phyloP scores from a whole-genome alignment of 2,888 invertebrate genomes.

The Coelopa pilipes region DNA sequence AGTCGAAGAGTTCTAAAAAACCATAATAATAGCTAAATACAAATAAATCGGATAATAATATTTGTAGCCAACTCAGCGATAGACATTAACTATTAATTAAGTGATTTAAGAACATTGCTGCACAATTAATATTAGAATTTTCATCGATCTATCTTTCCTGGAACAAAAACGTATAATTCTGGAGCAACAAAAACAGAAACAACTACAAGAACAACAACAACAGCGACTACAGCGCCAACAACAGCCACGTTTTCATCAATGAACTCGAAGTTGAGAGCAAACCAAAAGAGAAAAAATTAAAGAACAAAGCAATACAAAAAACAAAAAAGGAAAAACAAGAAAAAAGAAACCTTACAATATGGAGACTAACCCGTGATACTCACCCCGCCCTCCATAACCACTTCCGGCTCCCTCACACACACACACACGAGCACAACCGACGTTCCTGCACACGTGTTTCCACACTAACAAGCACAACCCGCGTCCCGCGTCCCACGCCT shows the following conservation, averaged over 20 bases:
- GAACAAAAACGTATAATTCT: slow-evolving; percentile 76
- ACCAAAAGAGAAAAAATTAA: slow-evolving; percentile 40
- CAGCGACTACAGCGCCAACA: slow-evolving; percentile 60
- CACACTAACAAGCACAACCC: slow-evolving; percentile 9
- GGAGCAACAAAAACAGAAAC: slow-evolving; percentile 71
- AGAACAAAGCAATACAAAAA: slow-evolving; percentile 20
- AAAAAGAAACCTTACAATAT: slow-evolving; percentile 40
- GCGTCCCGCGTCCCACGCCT: no score
- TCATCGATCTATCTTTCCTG: slow-evolving; percentile 86
- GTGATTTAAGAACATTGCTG: slow-evolving; percentile 61
- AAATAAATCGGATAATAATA: slow-evolving; percentile 9
- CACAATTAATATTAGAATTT: slow-evolving; percentile 74
- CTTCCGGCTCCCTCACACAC: neutral
- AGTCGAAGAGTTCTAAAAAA: no score
- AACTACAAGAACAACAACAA: slow-evolving; percentile 63
- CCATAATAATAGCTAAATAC: neutral
- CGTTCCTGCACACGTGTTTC: slow-evolving; percentile 19
- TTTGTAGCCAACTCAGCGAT: neutral
- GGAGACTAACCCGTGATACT: slow-evolving; percentile 16
- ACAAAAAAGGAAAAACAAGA: slow-evolving; percentile 35
- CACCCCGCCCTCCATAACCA: neutral
- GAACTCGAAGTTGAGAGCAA: slow-evolving; percentile 33
- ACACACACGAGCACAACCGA: neutral
- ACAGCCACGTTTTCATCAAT: slow-evolving; percentile 66
- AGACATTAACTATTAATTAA: slow-evolving; percentile 37